phyloP scores from a whole-genome alignment of 2,888 invertebrate genomes.

The Torymus texanus region DNA sequence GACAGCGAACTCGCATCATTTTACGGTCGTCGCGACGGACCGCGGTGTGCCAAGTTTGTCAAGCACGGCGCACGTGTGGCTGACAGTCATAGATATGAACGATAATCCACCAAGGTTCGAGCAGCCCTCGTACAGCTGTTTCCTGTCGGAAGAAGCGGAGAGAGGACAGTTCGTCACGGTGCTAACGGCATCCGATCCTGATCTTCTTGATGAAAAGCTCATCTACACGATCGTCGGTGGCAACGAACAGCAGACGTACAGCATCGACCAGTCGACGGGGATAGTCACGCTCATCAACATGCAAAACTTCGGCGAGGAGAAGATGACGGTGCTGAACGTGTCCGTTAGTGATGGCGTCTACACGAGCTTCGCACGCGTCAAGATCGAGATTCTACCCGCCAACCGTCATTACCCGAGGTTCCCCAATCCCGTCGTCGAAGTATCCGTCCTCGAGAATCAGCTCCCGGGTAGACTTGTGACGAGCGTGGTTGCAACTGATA shows the following conservation, averaged over 20 bases:
- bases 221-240: conserved; percentile 89
- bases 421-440: conserved; percentile 85
- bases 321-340: conserved; percentile 86
- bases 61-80: conserved; percentile 89
- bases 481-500: conserved; percentile 85
- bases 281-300: conserved; percentile 85
- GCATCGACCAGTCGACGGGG: conserved; percentile 79
- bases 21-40: conserved; percentile 88
- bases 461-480: conserved; percentile 85
- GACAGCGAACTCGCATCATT: conserved; percentile 82
- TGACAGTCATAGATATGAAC: conserved; percentile 92
- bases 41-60: conserved; percentile 88
- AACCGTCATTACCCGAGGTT: conserved; percentile 89
- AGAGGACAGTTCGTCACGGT: conserved; percentile 92
- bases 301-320: conserved; percentile 83
- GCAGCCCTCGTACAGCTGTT: conserved; percentile 86
- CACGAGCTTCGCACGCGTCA: conserved; percentile 89
- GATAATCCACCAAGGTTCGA: conserved; percentile 93
- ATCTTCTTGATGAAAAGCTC: conserved; percentile 86
- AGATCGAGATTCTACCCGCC: conserved; percentile 85
- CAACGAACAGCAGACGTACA: conserved; percentile 85
- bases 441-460: conserved; percentile 88
- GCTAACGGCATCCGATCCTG: conserved; percentile 92
- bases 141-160: conserved; percentile 87
- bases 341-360: conserved; percentile 97